Percentiles rank a stretch among this genome's conserved stretches.
Evolutionary conservation across 2,888 invertebrate species (phyloP).

Genomic region (Macrophya annulata): DNA sequence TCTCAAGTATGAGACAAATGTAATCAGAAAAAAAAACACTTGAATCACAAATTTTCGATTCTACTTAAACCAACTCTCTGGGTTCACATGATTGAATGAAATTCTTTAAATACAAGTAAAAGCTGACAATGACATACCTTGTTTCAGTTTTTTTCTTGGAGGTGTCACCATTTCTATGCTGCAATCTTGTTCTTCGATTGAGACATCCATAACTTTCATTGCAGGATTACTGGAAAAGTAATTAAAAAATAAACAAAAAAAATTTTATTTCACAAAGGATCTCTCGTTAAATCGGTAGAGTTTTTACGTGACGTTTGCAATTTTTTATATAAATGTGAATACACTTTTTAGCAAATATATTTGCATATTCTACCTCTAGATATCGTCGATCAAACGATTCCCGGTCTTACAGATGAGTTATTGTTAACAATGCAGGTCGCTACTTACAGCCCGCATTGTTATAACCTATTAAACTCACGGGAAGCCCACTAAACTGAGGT

Average conservation of each 20-base stretch:
- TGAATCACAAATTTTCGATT: not conserved
- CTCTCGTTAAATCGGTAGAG: not conserved
- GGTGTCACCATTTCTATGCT: constrained; percentile 62
- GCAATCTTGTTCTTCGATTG: constrained; percentile 68
- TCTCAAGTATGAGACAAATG: too few relatives aligned
- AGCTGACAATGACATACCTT: constrained; percentile 67
- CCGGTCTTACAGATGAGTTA: constrained; percentile 15
- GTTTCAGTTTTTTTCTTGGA: constrained; percentile 72
- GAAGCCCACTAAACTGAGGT: not conserved
- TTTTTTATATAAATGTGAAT: not conserved
- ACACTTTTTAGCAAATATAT: not conserved
- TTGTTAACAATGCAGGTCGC: constrained; percentile 40
- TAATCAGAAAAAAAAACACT: not conserved
- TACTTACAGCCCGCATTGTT: constrained; percentile 21
- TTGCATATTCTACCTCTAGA: not conserved
- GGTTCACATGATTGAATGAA: too few relatives aligned
- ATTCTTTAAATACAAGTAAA: not conserved
- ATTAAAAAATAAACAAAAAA: not conserved
- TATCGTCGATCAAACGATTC: constrained; percentile 4
- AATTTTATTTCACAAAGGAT: constrained; percentile 14
- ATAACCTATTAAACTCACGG: constrained; percentile 46
- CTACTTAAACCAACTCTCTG: not conserved
- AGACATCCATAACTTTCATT: constrained; percentile 72
- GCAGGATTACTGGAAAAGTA: constrained; percentile 56
- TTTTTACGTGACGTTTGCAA: not conserved